Conservation (phyloP, 2,113 vertebrate species). For the Casuarius casuarius region DNA sequence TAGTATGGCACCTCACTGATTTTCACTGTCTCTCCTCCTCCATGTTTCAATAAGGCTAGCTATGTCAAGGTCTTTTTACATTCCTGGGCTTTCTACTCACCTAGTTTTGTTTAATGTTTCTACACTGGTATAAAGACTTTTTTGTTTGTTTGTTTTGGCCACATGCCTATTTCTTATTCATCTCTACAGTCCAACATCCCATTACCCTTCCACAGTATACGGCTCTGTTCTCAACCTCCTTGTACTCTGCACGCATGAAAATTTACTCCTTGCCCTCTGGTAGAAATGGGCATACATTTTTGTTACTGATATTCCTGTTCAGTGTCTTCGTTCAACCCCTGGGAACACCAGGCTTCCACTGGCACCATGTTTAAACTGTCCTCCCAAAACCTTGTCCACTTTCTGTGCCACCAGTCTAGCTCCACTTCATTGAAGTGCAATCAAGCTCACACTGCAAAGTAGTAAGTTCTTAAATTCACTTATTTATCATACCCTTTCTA, state of each 20-base stretch:
- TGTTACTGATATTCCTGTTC: neutral
- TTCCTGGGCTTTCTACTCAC: accelerated
- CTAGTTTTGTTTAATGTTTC: neutral
- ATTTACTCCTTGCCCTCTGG: neutral
- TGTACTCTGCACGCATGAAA: accelerated
- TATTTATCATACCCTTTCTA: neutral
- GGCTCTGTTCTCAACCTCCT: neutral
- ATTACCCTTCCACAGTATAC: accelerated
- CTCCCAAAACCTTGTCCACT: neutral
- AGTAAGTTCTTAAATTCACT: neutral
- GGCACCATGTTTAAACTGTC: neutral
- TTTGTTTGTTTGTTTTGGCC: neutral
- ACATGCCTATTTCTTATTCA: neutral
- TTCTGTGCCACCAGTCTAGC: neutral
- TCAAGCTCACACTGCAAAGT: accelerated
- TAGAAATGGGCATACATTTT: neutral
- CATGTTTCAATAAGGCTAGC: neutral
- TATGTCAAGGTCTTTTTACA: neutral
- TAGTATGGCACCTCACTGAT: neutral
- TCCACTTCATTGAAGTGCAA: accelerated
- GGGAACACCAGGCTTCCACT: neutral
- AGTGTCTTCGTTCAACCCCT: accelerated
- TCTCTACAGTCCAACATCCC: neutral
- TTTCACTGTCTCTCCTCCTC: neutral
- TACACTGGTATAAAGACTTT: neutral